Conservation (phyloP, 2,113 vertebrate species). For the human region GRCh38 chr16:66054501-66055000, state of each 20-base stretch:
- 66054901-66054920: not conserved
- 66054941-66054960: not conserved
- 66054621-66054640: not conserved
- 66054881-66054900: no score
- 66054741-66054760: not conserved
- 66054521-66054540: no score
- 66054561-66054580: no score
- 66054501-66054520: no score
- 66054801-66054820: not conserved
- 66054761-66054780: not conserved
- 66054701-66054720: not conserved
- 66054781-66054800: no score
- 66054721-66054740: not conserved
- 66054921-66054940: not conserved
- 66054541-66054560: no score
- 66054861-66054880: not conserved
- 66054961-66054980: not conserved
- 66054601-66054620: no score
- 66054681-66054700: not conserved
- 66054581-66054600: not conserved
- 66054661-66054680: not conserved
- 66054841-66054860: not conserved
- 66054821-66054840: not conserved
- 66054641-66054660: not conserved
- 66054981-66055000: not conserved